These are phyloP conservation scores for Drosophila limbata DNA, from an alignment of 2,888 invertebrate genomes.

Conservation along the genomic window DNA sequence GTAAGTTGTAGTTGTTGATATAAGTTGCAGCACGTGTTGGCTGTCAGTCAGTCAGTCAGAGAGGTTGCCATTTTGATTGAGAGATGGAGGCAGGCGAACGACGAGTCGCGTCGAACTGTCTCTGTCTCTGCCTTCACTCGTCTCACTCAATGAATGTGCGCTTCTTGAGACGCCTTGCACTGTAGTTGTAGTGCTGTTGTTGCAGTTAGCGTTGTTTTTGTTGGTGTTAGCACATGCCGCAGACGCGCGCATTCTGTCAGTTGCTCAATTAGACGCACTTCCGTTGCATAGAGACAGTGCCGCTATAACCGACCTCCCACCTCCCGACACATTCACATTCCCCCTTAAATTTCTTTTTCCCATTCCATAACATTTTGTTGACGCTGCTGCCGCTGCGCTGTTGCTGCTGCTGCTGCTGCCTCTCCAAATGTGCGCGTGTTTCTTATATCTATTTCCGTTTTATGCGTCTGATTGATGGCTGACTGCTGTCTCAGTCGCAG, in stretches of 20 bases:
- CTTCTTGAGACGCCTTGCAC: slow-evolving; percentile 7
- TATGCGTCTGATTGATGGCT: slow-evolving; percentile 74
- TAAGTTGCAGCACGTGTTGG: slow-evolving; percentile 64
- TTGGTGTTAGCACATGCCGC: slow-evolving; percentile 42
- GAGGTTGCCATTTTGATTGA: slow-evolving; percentile 28
- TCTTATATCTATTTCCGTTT: slow-evolving; percentile 76
- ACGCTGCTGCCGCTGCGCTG: background rate
- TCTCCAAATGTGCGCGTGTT: slow-evolving; percentile 44
- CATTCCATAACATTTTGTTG: slow-evolving; percentile 14
- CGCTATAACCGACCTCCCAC: background rate
- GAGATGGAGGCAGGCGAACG: slow-evolving; percentile 21
- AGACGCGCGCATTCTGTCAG: slow-evolving; percentile 71
- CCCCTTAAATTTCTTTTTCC: background rate
- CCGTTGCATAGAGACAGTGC: slow-evolving; percentile 56
- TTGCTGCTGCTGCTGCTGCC: slow-evolving; percentile 1
- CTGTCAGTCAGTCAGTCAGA: slow-evolving; percentile 48
- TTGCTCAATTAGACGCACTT: slow-evolving; percentile 80
- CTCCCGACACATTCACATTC: background rate
- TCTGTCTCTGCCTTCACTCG: slow-evolving; percentile 29
- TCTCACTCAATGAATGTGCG: slow-evolving; percentile 19
- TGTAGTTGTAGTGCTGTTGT: slow-evolving; percentile 11
- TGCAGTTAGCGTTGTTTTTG: slow-evolving; percentile 21
- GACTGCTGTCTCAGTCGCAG: slow-evolving; percentile 57
- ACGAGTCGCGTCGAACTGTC: slow-evolving; percentile 30
- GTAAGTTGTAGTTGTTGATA: background rate